These are phyloP conservation scores for Arenaria interpres DNA, from an alignment of 2,113 vertebrate species.

Conservation along the genomic window DNA sequence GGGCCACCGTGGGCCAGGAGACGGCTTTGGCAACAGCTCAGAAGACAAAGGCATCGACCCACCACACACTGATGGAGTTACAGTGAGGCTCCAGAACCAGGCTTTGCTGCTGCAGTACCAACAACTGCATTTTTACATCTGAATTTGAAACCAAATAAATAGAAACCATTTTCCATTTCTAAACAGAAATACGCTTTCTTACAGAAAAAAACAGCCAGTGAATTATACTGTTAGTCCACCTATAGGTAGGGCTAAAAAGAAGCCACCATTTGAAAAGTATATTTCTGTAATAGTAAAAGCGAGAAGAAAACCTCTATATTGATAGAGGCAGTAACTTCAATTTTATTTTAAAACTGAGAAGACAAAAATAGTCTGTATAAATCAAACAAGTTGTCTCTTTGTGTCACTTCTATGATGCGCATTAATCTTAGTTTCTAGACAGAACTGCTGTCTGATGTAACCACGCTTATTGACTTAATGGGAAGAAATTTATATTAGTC, in stretches of 20 bases:
- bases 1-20: rapidly evolving
- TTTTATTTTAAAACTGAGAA: slow-evolving; percentile 44
- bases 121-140: too few relatives aligned
- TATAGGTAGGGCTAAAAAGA: neutral
- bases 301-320: neutral
- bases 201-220: neutral
- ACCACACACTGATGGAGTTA: rapidly evolving
- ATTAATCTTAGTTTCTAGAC: slow-evolving; percentile 65
- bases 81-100: neutral
- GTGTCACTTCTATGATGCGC: slow-evolving; percentile 65
- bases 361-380: slow-evolving; percentile 54
- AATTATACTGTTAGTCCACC: neutral
- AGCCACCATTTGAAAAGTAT: neutral
- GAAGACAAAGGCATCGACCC: rapidly evolving
- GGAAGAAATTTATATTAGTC: slow-evolving; percentile 69
- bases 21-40: rapidly evolving
- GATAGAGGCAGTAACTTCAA: slow-evolving; percentile 2
- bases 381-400: slow-evolving; percentile 60
- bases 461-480: slow-evolving; percentile 71
- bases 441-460: slow-evolving; percentile 68
- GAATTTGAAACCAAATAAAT: neutral
- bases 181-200: neutral
- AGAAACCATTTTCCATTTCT: neutral
- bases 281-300: neutral
- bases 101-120: neutral